Conservation (phyloP, 1,140 invertebrate species). For the Ctenoplectra terminalis region DNA sequence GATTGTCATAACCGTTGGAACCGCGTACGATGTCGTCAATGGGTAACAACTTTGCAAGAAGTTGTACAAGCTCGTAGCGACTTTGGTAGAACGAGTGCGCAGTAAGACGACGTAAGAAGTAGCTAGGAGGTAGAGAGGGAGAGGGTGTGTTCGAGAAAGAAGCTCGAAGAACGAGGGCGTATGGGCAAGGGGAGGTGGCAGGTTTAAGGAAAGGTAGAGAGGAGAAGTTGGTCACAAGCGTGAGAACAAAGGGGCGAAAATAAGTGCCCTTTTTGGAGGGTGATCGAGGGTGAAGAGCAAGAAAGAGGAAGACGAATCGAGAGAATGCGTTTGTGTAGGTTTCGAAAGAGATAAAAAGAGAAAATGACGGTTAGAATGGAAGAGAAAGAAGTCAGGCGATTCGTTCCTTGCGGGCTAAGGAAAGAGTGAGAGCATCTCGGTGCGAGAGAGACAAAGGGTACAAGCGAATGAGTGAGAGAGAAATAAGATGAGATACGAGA, state of each 20-base stretch:
- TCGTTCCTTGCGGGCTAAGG: constrained; percentile 51
- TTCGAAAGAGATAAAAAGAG: constrained; percentile 50
- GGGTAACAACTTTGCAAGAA: constrained; percentile 44
- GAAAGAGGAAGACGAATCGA: constrained; percentile 49
- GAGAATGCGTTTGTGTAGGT: constrained; percentile 46
- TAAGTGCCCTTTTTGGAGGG: constrained; percentile 73
- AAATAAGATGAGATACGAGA: neutral
- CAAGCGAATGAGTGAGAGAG: neutral
- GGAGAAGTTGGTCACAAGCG: constrained; percentile 57
- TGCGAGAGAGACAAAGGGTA: constrained; percentile 26
- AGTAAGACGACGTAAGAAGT: constrained; percentile 54
- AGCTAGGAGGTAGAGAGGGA: constrained; percentile 40
- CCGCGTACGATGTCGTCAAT: constrained; percentile 41
- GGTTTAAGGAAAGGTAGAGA: constrained; percentile 53
- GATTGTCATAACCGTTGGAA: constrained; percentile 44
- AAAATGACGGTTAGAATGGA: constrained; percentile 5
- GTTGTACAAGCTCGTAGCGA: constrained; percentile 40
- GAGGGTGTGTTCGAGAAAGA: constrained; percentile 56
- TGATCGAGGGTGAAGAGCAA: constrained; percentile 63
- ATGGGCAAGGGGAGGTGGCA: constrained; percentile 29
- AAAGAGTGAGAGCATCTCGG: constrained; percentile 46
- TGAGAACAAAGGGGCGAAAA: constrained; percentile 74
- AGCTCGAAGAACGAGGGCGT: constrained; percentile 38
- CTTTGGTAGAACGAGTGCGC: constrained; percentile 54
- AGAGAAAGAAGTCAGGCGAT: constrained; percentile 34